Conservation (phyloP, 2,113 vertebrate genomes). For the Haplotaxodon microlepis region DNA sequence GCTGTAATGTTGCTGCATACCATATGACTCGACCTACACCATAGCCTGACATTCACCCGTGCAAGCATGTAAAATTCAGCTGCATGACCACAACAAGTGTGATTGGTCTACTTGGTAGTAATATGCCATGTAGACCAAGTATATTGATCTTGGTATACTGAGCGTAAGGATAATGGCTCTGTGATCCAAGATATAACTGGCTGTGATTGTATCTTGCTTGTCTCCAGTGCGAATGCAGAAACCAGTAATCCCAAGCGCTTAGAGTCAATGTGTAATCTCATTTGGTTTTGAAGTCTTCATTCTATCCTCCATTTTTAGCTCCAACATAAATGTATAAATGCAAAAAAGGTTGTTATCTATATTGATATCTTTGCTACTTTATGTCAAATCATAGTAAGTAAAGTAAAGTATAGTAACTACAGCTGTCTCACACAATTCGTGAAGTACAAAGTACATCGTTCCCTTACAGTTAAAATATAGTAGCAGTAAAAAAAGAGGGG, state of each 20-base stretch:
- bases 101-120: not conserved
- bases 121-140: not conserved
- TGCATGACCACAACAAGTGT: not conserved
- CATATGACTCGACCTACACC: not conserved
- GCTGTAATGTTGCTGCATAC: not conserved
- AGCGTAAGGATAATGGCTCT: not conserved
- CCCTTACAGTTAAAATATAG: not conserved
- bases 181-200: not conserved
- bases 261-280: not conserved
- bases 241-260: not conserved
- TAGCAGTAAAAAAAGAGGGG: not conserved
- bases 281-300: not conserved
- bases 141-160: not conserved
- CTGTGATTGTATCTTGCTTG: not conserved
- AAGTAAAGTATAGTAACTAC: not conserved
- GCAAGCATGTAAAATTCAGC: not conserved
- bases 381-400: not conserved
- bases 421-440: not conserved
- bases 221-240: not conserved
- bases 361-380: accelerated
- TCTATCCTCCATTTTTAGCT: not conserved
- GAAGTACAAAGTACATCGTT: not conserved
- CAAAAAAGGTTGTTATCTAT: not conserved
- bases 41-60: not conserved
- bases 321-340: not conserved